Conservation (phyloP, 2,888 invertebrate species). For the Polyommatus iphigenia region DNA sequence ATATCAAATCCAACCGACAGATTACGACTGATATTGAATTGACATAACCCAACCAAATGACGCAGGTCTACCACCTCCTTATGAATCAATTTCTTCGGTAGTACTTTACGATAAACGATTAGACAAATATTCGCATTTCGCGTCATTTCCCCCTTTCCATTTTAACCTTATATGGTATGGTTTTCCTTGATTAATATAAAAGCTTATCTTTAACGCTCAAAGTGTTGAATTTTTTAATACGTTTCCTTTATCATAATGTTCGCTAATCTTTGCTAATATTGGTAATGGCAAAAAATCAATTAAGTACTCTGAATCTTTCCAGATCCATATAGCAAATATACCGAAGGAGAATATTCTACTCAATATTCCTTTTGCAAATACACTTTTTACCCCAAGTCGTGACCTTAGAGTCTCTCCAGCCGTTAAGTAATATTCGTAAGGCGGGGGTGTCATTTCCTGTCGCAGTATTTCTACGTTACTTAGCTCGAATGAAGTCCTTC, state of each 20-base stretch:
- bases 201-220: neutral
- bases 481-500: neutral
- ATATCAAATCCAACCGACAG: no score
- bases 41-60: no score
- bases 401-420: neutral
- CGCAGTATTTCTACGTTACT: constrained; percentile 12
- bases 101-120: no score
- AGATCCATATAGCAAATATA: neutral
- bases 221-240: no score
- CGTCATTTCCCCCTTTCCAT: no score
- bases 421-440: constrained; percentile 7
- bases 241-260: no score
- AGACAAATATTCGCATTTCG: no score
- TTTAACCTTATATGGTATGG: no score
- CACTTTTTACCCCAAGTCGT: neutral
- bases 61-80: no score
- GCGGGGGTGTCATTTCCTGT: constrained; percentile 16
- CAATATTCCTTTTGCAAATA: neutral
- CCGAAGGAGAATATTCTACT: neutral
- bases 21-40: no score
- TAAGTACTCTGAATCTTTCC: no score
- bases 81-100: no score
- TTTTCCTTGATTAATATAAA: constrained; percentile 13
- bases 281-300: neutral
- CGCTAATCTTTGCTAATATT: neutral